These are phyloP conservation scores for Rugalucina vietnamica DNA, from an alignment of 2,888 invertebrate species.

Conservation along the genomic window DNA sequence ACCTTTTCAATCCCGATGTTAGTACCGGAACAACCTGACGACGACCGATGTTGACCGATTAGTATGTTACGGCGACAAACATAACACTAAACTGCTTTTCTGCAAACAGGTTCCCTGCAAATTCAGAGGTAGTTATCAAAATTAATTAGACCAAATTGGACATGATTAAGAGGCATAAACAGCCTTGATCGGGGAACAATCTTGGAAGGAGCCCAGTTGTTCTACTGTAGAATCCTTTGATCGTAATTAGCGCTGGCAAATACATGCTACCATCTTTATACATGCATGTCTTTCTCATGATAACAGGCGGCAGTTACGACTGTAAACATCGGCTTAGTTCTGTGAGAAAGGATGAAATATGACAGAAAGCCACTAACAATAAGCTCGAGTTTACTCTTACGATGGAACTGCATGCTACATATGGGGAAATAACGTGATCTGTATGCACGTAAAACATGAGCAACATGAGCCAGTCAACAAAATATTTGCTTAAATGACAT, in stretches of 20 bases:
- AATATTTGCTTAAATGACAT: too few relatives aligned
- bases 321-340: conserved; percentile 5
- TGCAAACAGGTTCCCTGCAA: not conserved
- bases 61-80: not conserved
- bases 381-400: too few relatives aligned
- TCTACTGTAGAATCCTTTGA: not conserved
- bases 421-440: too few relatives aligned
- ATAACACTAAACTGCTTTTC: not conserved
- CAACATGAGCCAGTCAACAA: too few relatives aligned
- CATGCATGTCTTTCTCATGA: not conserved
- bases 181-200: not conserved
- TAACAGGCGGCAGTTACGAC: not conserved
- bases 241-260: not conserved
- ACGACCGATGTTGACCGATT: not conserved
- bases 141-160: conserved; percentile 5
- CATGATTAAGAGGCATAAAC: not conserved
- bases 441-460: too few relatives aligned
- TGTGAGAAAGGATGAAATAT: too few relatives aligned
- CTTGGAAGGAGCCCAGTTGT: not conserved
- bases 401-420: too few relatives aligned
- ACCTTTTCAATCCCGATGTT: too few relatives aligned
- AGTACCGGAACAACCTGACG: too few relatives aligned
- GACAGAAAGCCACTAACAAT: too few relatives aligned
- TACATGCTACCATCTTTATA: not conserved
- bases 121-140: not conserved